Conservation (phyloP, 2,888 invertebrate genomes). For the Scaptomyza tumidula region DNA sequence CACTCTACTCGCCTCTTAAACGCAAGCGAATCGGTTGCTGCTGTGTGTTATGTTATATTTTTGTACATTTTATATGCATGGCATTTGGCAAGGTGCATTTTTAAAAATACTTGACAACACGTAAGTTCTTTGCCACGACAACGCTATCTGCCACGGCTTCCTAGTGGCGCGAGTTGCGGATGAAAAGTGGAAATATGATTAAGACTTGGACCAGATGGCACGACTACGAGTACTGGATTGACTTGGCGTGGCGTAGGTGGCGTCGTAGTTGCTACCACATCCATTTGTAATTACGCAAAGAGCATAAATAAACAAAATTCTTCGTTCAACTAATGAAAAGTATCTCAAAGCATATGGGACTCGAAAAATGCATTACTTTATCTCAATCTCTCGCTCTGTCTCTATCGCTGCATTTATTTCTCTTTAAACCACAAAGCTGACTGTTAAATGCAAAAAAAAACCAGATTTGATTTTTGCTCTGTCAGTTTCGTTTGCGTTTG, state of each 20-base stretch:
- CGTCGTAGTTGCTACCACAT: not conserved
- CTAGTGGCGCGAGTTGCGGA: not conserved
- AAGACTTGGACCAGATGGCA: constrained; percentile 25
- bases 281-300: constrained; percentile 66
- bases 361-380: constrained; percentile 13
- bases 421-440: constrained; percentile 4
- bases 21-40: not conserved
- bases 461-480: constrained; percentile 1
- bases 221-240: not conserved
- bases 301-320: constrained; percentile 70
- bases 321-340: constrained; percentile 57
- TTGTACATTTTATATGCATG: constrained; percentile 70
- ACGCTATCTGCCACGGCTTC: constrained; percentile 3
- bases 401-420: not conserved
- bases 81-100: constrained; percentile 73
- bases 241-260: not conserved
- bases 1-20: not conserved
- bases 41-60: constrained; percentile 65
- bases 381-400: not conserved
- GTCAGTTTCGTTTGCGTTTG: not conserved
- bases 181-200: constrained; percentile 36
- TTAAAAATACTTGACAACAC: constrained; percentile 54
- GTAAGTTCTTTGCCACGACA: constrained; percentile 16
- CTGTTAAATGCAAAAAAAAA: not conserved
- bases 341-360: constrained; percentile 18